A percentile compares a stretch with the other conserved stretches of the same genome.
These are phyloP conservation scores for Thaumetopoea pityocampa DNA, from an alignment of 1,140 invertebrate species.

Conservation along the genomic window DNA sequence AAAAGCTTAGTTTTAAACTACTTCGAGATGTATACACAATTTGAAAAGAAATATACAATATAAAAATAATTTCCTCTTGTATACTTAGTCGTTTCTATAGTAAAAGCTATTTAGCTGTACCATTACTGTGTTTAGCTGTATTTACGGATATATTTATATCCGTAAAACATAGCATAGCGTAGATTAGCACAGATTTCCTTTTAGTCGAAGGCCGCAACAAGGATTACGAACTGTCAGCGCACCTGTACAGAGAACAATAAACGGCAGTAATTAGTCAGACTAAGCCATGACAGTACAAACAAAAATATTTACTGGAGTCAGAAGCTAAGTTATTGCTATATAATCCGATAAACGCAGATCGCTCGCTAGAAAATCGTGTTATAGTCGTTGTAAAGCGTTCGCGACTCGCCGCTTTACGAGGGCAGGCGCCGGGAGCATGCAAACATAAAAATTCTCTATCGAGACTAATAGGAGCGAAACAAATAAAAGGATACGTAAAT, in stretches of 20 bases:
- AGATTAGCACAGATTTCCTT: neutral
- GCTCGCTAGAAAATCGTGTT: constrained; percentile 65
- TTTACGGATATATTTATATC: no score
- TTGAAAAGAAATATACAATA: no score
- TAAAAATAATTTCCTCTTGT: no score
- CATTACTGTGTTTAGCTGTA: no score
- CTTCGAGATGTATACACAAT: no score
- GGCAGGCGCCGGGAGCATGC: constrained; percentile 60
- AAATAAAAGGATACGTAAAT: constrained; percentile 76
- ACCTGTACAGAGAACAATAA: constrained; percentile 55
- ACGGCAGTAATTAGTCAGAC: constrained; percentile 61
- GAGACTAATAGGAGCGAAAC: constrained; percentile 73
- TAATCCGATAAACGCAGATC: constrained; percentile 68
- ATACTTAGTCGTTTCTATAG: no score
- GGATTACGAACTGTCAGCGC: constrained; percentile 54
- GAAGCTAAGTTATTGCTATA: constrained; percentile 58
- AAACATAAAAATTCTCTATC: constrained; percentile 76
- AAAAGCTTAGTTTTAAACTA: no score
- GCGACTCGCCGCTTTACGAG: constrained; percentile 70
- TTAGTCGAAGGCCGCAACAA: constrained; percentile 4
- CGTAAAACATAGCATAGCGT: no score
- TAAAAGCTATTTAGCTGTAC: no score
- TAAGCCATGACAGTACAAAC: constrained; percentile 44
- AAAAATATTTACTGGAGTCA: constrained; percentile 63
- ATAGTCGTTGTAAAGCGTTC: constrained; percentile 67